These are phyloP conservation scores for Ectropis grisescens DNA, from an alignment of 1,140 invertebrate species.

Conservation along the genomic window DNA sequence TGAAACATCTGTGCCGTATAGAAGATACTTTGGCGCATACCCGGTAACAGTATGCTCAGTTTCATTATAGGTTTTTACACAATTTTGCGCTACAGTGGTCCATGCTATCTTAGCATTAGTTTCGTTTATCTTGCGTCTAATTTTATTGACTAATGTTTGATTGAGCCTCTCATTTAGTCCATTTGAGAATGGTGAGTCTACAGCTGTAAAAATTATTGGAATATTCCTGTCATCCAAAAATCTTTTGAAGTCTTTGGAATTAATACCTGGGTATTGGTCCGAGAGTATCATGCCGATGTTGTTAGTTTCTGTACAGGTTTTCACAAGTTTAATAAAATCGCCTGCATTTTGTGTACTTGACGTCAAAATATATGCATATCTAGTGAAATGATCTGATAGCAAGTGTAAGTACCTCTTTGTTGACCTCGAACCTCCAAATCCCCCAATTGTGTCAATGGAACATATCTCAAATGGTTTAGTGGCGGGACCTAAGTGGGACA, in stretches of 20 bases:
- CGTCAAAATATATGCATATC: too few species aligned
- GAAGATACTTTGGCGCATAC: conserved; percentile 33
- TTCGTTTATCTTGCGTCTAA: background rate
- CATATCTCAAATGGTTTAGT: conserved; percentile 6
- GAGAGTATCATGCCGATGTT: too few species aligned
- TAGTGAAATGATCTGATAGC: too few species aligned
- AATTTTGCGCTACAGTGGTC: conserved; percentile 14
- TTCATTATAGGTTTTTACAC: conserved; percentile 22
- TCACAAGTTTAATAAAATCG: too few species aligned
- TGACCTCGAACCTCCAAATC: conserved; percentile 1
- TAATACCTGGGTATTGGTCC: too few species aligned
- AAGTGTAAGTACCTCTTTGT: conserved; percentile 1
- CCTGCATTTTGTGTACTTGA: too few species aligned
- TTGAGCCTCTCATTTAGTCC: too few species aligned
- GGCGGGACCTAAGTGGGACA: too few species aligned
- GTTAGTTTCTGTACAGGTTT: too few species aligned
- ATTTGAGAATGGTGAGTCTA: conserved; percentile 1
- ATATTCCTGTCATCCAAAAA: too few species aligned
- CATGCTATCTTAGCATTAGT: background rate
- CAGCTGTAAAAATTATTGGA: background rate
- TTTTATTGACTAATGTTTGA: conserved; percentile 1
- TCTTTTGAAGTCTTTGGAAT: too few species aligned
- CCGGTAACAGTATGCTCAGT: conserved; percentile 29
- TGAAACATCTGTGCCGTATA: conserved; percentile 26
- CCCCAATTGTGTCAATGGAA: conserved; percentile 6